Evolutionary conservation across 1,140 invertebrate species (phyloP).

Genomic region (Eueides isabella): DNA sequence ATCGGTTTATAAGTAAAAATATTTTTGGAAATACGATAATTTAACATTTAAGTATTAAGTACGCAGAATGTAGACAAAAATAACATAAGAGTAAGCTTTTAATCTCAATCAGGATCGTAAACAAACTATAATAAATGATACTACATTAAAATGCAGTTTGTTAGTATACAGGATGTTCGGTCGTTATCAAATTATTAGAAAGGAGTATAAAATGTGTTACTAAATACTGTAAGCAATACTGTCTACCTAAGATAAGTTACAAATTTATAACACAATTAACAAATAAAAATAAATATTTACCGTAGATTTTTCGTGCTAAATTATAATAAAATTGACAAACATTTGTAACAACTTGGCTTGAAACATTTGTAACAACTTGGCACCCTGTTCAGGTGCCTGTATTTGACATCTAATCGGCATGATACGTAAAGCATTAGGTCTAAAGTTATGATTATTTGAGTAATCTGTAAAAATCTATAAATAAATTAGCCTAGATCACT

Average conservation of each 20-base stretch:
- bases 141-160: not conserved
- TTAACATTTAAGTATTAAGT: not conserved
- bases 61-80: not conserved
- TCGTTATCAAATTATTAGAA: not conserved
- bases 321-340: too few relatives aligned
- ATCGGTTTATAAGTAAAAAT: not conserved
- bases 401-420: conserved; percentile 16
- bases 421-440: conserved; percentile 30
- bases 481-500: conserved; percentile 42
- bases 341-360: not conserved
- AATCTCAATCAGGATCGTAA: not conserved
- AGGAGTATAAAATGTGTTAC: not conserved
- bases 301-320: not conserved
- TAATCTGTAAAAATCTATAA: conserved; percentile 37
- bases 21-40: not conserved
- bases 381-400: not conserved
- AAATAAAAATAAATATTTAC: not conserved
- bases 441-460: conserved; percentile 24
- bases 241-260: not conserved
- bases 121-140: not conserved
- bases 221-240: not conserved
- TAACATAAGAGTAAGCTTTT: not conserved
- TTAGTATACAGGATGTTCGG: not conserved
- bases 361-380: not conserved
- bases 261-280: not conserved